Conservation (phyloP, 2,113 vertebrate genomes). For the Rhinoptilus africanus region DNA sequence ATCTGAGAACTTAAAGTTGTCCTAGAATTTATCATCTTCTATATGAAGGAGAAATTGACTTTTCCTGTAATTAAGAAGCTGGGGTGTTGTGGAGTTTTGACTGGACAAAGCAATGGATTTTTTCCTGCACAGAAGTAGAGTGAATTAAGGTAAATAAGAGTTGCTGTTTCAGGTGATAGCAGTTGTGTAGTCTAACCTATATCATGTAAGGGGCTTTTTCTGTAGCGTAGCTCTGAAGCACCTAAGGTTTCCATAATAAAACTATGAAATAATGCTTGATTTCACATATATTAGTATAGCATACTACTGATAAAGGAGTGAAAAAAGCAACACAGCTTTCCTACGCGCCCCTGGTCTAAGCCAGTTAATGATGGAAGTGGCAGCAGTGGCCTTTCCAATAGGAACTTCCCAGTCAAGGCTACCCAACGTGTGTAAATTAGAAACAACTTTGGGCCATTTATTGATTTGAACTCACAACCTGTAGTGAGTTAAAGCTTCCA, state of each 20-base stretch:
- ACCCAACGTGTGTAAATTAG: rapidly evolving
- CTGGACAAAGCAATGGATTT: background rate
- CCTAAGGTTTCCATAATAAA: background rate
- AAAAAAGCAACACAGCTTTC: background rate
- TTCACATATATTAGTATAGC: background rate
- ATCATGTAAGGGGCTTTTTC: background rate
- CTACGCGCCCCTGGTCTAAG: background rate
- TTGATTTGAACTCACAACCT: background rate
- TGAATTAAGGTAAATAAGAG: background rate
- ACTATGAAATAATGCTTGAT: background rate
- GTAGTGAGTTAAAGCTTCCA: background rate
- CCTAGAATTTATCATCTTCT: background rate
- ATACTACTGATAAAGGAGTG: background rate
- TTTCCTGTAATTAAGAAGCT: background rate
- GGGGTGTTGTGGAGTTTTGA: background rate
- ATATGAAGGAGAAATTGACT: background rate
- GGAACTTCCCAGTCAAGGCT: background rate
- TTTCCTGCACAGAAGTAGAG: background rate
- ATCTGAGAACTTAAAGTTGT: background rate
- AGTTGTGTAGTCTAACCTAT: background rate
- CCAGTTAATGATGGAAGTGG: background rate
- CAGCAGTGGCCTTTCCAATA: background rate
- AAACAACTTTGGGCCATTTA: background rate
- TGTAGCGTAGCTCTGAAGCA: background rate
- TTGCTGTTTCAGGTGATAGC: background rate